Percentiles rank a stretch among this genome's conserved stretches.
Conservation (phyloP, 2,888 invertebrate species). For the Eupithecia subumbrata region DNA sequence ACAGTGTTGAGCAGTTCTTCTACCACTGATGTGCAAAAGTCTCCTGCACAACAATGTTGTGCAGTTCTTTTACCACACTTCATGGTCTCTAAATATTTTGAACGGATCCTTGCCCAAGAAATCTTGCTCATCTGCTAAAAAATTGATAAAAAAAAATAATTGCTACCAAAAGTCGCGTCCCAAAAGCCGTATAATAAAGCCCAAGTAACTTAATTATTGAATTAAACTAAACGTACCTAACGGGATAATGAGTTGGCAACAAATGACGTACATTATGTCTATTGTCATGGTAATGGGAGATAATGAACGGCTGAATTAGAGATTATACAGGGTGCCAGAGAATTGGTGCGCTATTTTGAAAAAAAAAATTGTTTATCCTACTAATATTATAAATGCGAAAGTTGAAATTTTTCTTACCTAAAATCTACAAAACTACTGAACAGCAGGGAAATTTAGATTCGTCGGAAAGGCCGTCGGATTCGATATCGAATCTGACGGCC, state of each 20-base stretch:
- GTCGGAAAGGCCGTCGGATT: too few relatives aligned
- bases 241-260: constrained; percentile 29
- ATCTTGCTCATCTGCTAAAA: too few relatives aligned
- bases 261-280: constrained; percentile 31
- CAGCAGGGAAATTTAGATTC: too few relatives aligned
- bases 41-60: neutral
- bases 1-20: neutral
- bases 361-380: too few relatives aligned
- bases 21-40: neutral
- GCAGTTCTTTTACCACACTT: neutral
- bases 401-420: too few relatives aligned
- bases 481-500: too few relatives aligned
- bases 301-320: constrained; percentile 28
- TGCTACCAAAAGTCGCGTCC: constrained; percentile 17
- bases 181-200: neutral
- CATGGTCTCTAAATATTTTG: neutral
- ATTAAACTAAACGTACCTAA: constrained; percentile 30
- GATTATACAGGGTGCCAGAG: neutral
- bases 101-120: neutral
- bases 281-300: constrained; percentile 34
- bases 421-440: too few relatives aligned
- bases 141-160: too few relatives aligned
- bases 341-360: neutral
- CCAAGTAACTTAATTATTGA: constrained; percentile 29
- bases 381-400: too few relatives aligned